These are phyloP conservation scores for Crotalus tigris DNA, from an alignment of 2,113 vertebrate genomes.

Conservation along the genomic window DNA sequence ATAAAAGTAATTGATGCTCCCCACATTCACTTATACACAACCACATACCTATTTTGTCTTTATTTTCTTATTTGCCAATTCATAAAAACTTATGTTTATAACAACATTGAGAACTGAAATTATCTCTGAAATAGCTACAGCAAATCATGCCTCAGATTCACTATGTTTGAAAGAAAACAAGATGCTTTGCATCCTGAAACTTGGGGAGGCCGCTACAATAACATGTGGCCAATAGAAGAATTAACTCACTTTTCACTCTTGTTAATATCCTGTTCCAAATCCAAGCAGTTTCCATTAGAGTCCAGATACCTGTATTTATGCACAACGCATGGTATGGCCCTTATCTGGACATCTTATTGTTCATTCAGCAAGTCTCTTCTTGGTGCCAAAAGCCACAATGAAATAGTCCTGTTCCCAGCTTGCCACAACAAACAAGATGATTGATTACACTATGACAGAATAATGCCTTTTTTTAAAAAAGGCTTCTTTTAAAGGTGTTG, in stretches of 20 bases:
- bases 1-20: conserved; percentile 36
- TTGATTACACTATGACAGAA: conserved; percentile 54
- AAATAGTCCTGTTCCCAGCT: conserved; percentile 34
- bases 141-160: conserved; percentile 8
- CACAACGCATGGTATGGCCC: neutral
- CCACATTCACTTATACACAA: neutral
- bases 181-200: neutral
- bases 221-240: neutral
- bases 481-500: conserved; percentile 21
- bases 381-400: conserved; percentile 39
- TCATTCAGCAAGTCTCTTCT: neutral
- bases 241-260: neutral
- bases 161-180: neutral
- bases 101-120: conserved; percentile 24
- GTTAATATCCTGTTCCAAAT: neutral
- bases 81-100: conserved; percentile 41
- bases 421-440: conserved; percentile 46
- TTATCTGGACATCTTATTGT: neutral
- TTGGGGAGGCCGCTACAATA: neutral
- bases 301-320: neutral
- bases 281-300: neutral
- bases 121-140: conserved; percentile 41
- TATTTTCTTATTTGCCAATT: neutral
- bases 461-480: conserved; percentile 58
- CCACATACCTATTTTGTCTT: neutral